Percentiles rank a stretch among this genome's conserved stretches.
Conservation (phyloP, 2,797 vertebrate species). For the Mormyrus hasselquistii region DNA sequence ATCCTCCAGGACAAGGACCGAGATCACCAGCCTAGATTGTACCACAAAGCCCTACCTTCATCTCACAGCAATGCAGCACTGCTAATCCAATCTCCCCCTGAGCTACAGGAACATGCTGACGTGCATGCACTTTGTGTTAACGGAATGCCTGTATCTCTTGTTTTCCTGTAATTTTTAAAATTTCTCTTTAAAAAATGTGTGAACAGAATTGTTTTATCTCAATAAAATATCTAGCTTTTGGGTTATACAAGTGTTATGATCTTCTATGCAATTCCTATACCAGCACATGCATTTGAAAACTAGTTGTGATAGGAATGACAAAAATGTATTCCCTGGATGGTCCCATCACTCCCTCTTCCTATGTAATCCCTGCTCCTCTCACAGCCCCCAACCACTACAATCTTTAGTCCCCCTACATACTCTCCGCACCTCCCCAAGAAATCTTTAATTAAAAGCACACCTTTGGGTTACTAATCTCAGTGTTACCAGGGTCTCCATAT, state of each 20-base stretch:
- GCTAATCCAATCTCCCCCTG: conserved; percentile 33
- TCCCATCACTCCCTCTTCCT: not conserved
- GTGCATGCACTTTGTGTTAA: conserved; percentile 52
- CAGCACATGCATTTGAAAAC: not conserved
- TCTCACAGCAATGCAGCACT: conserved; percentile 36
- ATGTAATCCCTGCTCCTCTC: not conserved
- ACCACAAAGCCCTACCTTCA: conserved; percentile 13
- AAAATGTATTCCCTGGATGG: not conserved
- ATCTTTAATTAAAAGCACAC: not conserved
- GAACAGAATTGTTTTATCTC: conserved; percentile 27
- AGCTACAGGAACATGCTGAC: conserved; percentile 35
- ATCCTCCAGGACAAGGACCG: not conserved
- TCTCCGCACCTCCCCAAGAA: not conserved
- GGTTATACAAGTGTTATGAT: conserved; percentile 40
- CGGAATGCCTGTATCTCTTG: conserved; percentile 38
- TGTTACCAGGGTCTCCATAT: not conserved
- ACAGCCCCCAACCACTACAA: not conserved
- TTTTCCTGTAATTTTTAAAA: conserved; percentile 23
- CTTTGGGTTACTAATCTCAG: not conserved
- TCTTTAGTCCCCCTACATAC: not conserved
- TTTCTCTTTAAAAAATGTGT: conserved; percentile 33
- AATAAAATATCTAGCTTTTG: conserved; percentile 54
- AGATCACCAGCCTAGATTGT: conserved; percentile 13
- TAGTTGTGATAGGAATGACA: not conserved
- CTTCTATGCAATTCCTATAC: not conserved